Conservation (phyloP, 2,113 vertebrate species). For the Embiotoca jacksoni region DNA sequence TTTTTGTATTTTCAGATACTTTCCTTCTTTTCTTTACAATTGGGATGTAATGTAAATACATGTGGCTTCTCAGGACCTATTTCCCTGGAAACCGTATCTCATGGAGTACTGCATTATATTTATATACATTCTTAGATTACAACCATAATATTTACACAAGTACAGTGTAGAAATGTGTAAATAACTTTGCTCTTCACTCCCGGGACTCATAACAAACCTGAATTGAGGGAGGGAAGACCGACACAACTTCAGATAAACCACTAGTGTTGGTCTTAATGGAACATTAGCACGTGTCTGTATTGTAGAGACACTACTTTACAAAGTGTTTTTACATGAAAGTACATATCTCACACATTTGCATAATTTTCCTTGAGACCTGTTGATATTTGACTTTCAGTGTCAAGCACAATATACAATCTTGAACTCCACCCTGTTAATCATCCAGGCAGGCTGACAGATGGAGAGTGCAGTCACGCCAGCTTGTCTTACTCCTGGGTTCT, state of each 20-base stretch:
- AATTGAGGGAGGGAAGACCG: neutral
- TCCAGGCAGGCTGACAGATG: constrained; percentile 23
- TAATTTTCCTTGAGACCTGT: neutral
- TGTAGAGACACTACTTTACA: neutral
- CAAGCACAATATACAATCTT: neutral
- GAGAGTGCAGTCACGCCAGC: constrained; percentile 7
- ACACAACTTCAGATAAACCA: neutral
- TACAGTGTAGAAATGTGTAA: neutral
- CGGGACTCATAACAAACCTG: neutral
- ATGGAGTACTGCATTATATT: too few relatives aligned
- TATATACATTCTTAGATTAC: too few relatives aligned
- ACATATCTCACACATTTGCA: neutral
- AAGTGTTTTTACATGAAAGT: neutral
- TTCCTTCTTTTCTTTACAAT: too few relatives aligned
- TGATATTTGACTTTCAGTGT: neutral
- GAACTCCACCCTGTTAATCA: constrained; percentile 34
- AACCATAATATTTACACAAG: neutral
- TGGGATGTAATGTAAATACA: too few relatives aligned
- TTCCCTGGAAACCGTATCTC: too few relatives aligned
- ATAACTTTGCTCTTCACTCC: neutral
- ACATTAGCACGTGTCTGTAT: neutral
- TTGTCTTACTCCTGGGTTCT: constrained; percentile 15
- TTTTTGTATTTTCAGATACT: too few relatives aligned
- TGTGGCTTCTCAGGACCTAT: too few relatives aligned
- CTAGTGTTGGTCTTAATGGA: neutral